Evolutionary conservation across 2,113 vertebrate genomes (phyloP).

Genomic region (Oenanthe melanoleuca): DNA sequence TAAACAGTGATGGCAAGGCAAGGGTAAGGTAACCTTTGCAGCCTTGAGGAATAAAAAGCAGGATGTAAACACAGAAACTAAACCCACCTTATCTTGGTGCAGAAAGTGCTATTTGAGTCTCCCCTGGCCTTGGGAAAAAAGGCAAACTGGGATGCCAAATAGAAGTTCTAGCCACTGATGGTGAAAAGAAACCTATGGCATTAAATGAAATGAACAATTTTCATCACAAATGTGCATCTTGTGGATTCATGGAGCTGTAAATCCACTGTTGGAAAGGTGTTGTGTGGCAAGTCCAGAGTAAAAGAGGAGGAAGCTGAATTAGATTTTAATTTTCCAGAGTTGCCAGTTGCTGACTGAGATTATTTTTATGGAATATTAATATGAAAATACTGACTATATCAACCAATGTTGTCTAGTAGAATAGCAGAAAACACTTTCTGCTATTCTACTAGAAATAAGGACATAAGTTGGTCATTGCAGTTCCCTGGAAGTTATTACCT

Average conservation of each 20-base stretch:
- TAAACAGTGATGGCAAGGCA: neutral
- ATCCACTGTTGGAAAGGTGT: neutral
- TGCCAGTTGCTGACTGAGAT: neutral
- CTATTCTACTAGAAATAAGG: neutral
- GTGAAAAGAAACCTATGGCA: neutral
- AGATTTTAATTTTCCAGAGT: neutral
- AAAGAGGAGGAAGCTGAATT: neutral
- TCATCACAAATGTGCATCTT: neutral
- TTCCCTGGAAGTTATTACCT: neutral
- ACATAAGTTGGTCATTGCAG: neutral
- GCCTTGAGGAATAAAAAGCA: neutral
- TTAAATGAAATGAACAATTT: neutral
- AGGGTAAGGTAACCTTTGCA: neutral
- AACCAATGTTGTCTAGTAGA: neutral
- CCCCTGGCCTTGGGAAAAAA: neutral
- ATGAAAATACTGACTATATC: neutral
- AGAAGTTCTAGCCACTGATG: neutral
- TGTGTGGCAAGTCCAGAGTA: neutral
- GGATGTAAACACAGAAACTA: neutral
- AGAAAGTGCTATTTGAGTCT: neutral
- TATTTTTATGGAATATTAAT: neutral
- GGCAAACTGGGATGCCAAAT: neutral
- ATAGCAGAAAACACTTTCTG: neutral
- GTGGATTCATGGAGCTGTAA: neutral
- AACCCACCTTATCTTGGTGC: neutral